phyloP scores from a whole-genome alignment of 2,888 invertebrate genomes.

The Ommatoiulus sabulosus region DNA sequence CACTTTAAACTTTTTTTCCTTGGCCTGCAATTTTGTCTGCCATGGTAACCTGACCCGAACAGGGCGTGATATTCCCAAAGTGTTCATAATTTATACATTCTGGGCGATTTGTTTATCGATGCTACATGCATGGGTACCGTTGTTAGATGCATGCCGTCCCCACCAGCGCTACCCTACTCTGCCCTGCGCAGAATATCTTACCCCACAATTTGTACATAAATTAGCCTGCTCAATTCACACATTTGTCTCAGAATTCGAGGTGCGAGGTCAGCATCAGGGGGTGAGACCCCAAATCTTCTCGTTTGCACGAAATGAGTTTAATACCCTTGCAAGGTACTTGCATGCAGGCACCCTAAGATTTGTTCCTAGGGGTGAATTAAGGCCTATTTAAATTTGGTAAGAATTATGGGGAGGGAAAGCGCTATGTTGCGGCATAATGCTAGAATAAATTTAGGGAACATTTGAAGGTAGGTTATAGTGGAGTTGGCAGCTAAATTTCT shows the following conservation, averaged over 20 bases:
- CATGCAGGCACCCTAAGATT: not conserved
- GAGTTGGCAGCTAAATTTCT: too few species aligned
- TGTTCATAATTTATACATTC: constrained; percentile 22
- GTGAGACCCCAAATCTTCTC: not conserved
- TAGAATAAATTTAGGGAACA: not conserved
- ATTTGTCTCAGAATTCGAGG: constrained; percentile 22
- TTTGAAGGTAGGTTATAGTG: too few species aligned
- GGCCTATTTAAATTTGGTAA: constrained; percentile 27
- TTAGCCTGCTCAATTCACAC: constrained; percentile 21
- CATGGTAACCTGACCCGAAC: not conserved
- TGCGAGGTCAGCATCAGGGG: constrained; percentile 20
- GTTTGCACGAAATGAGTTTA: not conserved
- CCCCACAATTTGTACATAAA: not conserved
- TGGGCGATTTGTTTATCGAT: constrained; percentile 14
- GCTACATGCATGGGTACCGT: not conserved
- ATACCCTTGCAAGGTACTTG: not conserved
- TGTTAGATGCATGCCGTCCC: not conserved
- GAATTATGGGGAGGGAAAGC: not conserved
- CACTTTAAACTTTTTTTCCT: not conserved
- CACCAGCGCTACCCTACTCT: not conserved
- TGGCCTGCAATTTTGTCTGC: not conserved
- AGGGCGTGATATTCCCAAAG: constrained; percentile 11
- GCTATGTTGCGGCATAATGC: not conserved
- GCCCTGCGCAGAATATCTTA: not conserved
- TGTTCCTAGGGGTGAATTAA: constrained; percentile 15